These are phyloP conservation scores for Pelosia muscerda DNA, from an alignment of 2,888 invertebrate species.

Conservation along the genomic window DNA sequence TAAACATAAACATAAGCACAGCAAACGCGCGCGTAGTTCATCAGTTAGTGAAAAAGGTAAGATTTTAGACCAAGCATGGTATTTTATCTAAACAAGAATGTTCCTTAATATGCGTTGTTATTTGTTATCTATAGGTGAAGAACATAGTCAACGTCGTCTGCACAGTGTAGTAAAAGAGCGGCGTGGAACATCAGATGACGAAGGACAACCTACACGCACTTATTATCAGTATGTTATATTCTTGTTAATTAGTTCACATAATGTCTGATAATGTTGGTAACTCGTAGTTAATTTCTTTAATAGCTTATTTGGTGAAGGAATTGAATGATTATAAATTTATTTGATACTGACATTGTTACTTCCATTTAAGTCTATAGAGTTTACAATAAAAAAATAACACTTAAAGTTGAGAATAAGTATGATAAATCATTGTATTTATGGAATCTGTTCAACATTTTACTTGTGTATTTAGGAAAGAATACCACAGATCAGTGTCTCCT, in stretches of 20 bases:
- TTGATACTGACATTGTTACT: neutral
- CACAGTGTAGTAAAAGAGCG: slow-evolving; percentile 82
- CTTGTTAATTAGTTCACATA: neutral
- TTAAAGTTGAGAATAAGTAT: too few relatives aligned
- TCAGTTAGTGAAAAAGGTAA: slow-evolving; percentile 71
- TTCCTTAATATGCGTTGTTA: slow-evolving; percentile 12
- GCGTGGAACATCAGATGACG: slow-evolving; percentile 70
- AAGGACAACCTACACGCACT: slow-evolving; percentile 71
- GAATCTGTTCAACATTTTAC: neutral
- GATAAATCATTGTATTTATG: neutral
- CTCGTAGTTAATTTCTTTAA: too few relatives aligned
- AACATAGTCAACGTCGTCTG: slow-evolving; percentile 66
- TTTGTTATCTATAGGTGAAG: slow-evolving; percentile 52
- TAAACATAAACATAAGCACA: slow-evolving; percentile 79
- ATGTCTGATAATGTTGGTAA: neutral
- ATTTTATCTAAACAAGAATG: neutral
- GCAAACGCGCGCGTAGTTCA: slow-evolving; percentile 68
- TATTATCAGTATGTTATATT: slow-evolving; percentile 73
- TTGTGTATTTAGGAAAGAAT: slow-evolving; percentile 69
- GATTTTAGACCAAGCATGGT: neutral
- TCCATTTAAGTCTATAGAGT: neutral
- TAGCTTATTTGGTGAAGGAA: too few relatives aligned
- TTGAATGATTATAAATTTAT: too few relatives aligned
- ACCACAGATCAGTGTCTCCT: slow-evolving; percentile 65
- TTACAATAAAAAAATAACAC: too few relatives aligned